Evolutionary conservation across 2,797 vertebrate genomes (phyloP).

Genomic region (Tinamus major): DNA sequence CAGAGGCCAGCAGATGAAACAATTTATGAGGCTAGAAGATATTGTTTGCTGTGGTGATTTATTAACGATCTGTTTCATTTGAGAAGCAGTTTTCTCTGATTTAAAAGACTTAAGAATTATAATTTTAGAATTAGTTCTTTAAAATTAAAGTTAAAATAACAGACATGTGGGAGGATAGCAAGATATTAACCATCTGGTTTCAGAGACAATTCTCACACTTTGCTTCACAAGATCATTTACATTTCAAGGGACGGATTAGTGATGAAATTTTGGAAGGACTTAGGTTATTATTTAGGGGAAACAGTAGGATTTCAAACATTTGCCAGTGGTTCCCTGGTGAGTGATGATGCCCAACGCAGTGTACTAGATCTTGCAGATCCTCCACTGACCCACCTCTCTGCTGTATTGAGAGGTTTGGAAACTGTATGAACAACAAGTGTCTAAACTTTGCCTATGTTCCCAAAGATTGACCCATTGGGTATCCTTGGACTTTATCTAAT

Average conservation of each 20-base stretch:
- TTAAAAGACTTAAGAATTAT: accelerated
- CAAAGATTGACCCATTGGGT: too few species aligned
- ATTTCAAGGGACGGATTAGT: not conserved
- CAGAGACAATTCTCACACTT: not conserved
- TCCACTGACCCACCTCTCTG: too few species aligned
- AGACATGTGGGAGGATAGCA: accelerated
- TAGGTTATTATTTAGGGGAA: not conserved
- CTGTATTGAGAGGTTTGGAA: too few species aligned
- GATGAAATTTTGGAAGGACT: not conserved
- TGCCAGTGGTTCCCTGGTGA: not conserved
- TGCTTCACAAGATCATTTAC: not conserved
- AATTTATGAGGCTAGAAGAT: not conserved
- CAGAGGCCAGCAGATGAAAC: not conserved
- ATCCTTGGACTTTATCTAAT: too few species aligned
- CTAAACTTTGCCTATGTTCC: too few species aligned
- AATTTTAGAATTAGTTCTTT: not conserved
- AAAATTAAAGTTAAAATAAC: not conserved
- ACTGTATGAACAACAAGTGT: too few species aligned
- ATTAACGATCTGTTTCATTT: not conserved
- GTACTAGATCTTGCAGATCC: accelerated
- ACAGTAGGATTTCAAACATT: not conserved
- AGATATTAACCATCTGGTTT: not conserved
- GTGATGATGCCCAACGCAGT: not conserved
- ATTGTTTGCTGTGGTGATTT: not conserved
- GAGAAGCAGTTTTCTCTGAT: not conserved